Base-by-base conservation (phyloP, 2,113 vertebrate species). In the Corythaixoides concolor region DNA sequence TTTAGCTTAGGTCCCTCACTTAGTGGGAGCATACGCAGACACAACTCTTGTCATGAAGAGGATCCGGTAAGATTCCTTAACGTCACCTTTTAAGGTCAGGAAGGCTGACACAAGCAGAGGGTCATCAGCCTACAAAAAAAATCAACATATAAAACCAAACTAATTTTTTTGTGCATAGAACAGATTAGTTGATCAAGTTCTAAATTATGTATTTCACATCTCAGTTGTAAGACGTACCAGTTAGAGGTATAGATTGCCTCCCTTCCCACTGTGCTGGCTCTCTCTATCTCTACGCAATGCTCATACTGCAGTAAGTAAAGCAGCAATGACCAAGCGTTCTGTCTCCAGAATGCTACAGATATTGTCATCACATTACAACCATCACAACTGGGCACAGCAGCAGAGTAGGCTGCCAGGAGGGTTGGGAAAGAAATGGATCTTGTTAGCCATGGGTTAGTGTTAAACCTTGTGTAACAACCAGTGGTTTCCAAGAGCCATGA, bases 51-150 rank as follows among this genome's bases (percentile, higher is more conserved):
- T 97, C 60, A 95, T 93, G 17, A 98, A 84, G 85, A 98, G 81
- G 69, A 98, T 47, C 32, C 63, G 98, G 97, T 99, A 99, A 49
- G 97, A 96, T 24, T 98, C 98, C 4, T 96, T 98, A 53, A 99
- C 35, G 4, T 98, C 98, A 5, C 98, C 98, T 95, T 93, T 98
- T 53, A 99, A 70, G 41, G 98, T 98, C 80, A 99, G 98, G 58
- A 98, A 84, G 70, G 98, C 96, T 24, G 98, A 97, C 63, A 95
- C 96, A 18, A 97, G 95, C 23, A 98, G 97, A 11, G 98, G 98
- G 10, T 98, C 97, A 67, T 97, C 94, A 0, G 97, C 98, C 99
- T 99, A 94, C 69, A 98, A 94, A 56, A 83, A 97, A 91, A 96
- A 66, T 76, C 69, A 68, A 92, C 69, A 86, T 11, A 58, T 3